Conservation (phyloP, 2,888 invertebrate genomes). For the Rhingia rostrata region DNA sequence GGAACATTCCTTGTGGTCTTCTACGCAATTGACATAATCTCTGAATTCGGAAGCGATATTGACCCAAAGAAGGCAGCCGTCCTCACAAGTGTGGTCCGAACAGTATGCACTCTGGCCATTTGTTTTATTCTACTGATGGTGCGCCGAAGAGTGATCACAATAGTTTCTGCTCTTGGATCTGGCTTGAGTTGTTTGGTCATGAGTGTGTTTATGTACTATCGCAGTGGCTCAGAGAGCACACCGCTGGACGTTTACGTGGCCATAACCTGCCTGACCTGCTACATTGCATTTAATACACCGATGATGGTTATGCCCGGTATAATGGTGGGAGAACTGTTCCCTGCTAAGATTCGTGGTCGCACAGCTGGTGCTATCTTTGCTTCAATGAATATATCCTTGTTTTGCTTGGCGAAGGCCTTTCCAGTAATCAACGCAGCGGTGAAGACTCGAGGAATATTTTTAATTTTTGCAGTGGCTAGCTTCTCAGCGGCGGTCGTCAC, state of each 20-base stretch:
- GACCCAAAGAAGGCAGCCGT: conserved; percentile 86
- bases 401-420: conserved; percentile 88
- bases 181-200: conserved; percentile 86
- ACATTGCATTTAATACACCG: conserved; percentile 90
- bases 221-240: conserved; percentile 78
- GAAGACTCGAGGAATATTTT: conserved; percentile 88
- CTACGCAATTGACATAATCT: conserved; percentile 90
- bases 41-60: conserved; percentile 84
- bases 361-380: conserved; percentile 90
- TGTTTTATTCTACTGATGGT: conserved; percentile 87
- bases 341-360: conserved; percentile 88
- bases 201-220: conserved; percentile 84
- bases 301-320: conserved; percentile 90
- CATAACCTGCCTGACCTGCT: conserved; percentile 85
- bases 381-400: conserved; percentile 87
- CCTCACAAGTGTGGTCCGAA: conserved; percentile 87
- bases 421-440: conserved; percentile 85
- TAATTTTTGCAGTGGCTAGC: conserved; percentile 87
- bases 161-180: conserved; percentile 88
- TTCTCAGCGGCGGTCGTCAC: conserved; percentile 86
- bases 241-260: conserved; percentile 78
- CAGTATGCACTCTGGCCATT: conserved; percentile 86
- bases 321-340: conserved; percentile 90
- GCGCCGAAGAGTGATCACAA: conserved; percentile 87
- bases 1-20: conserved; percentile 91